A percentile compares a stretch with the other conserved stretches of the same genome.
Evolutionary conservation across 2,888 invertebrate species (phyloP).

Genomic region (Catocala nupta): DNA sequence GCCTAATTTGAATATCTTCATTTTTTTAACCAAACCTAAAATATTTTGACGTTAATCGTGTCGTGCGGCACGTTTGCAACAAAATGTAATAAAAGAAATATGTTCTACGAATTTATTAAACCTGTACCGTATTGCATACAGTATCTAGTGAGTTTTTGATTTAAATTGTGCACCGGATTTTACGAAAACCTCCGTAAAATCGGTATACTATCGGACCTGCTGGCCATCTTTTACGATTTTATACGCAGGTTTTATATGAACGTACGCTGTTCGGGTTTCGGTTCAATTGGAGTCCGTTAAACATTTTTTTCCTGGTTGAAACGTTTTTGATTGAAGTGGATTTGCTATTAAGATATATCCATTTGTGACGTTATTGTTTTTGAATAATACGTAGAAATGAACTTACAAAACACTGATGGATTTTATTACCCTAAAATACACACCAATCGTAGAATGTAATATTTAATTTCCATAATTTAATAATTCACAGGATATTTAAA

Average conservation of each 20-base stretch:
- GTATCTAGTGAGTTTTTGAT: conserved; percentile 29
- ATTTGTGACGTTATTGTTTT: not conserved
- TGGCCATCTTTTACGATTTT: conserved; percentile 45
- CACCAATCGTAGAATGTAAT: too few species aligned
- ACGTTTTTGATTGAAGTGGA: conserved; percentile 1
- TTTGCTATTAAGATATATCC: not conserved
- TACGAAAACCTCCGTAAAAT: conserved; percentile 25
- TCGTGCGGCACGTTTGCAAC: conserved; percentile 70
- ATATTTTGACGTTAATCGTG: conserved; percentile 73
- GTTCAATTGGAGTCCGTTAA: conserved; percentile 17
- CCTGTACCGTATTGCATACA: conserved; percentile 15
- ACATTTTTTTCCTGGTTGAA: not conserved
- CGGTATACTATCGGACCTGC: conserved; percentile 22
- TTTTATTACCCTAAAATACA: too few species aligned
- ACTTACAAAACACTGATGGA: too few species aligned
- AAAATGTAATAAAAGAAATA: conserved; percentile 33
- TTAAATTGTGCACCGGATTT: conserved; percentile 36
- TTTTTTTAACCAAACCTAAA: conserved; percentile 61
- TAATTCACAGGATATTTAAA: too few species aligned
- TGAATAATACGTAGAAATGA: too few species aligned
- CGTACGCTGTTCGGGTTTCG: conserved; percentile 17
- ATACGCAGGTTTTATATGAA: conserved; percentile 17
- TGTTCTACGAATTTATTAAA: conserved; percentile 28
- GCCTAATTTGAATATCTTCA: conserved; percentile 77
- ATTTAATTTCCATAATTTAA: too few species aligned